Conservation (phyloP, 1,140 invertebrate genomes). For the Magallana ariakensis region DNA sequence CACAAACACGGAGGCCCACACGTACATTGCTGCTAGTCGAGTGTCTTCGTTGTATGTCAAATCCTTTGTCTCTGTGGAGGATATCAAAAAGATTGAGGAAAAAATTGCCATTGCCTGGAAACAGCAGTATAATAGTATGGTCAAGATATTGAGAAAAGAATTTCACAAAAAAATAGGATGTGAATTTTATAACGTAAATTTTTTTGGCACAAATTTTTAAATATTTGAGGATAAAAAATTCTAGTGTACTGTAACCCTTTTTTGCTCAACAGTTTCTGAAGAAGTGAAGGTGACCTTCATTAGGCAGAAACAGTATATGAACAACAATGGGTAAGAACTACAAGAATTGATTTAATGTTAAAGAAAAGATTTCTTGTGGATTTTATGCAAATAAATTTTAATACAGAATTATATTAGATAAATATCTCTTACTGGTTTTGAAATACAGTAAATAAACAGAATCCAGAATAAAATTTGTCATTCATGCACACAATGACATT, state of each 20-base stretch:
- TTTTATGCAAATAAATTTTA: too few relatives aligned
- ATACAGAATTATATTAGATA: too few relatives aligned
- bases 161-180: too few relatives aligned
- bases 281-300: constrained; percentile 44
- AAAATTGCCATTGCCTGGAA: constrained; percentile 1
- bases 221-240: not conserved
- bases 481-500: too few relatives aligned
- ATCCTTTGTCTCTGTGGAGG: constrained; percentile 46
- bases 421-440: too few relatives aligned
- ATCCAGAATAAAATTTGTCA: too few relatives aligned
- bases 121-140: not conserved
- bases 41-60: constrained; percentile 46
- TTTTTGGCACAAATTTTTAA: too few relatives aligned
- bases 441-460: too few relatives aligned
- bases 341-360: not conserved
- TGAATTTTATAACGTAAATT: too few relatives aligned
- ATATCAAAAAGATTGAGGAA: constrained; percentile 42
- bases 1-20: not conserved
- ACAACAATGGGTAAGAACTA: constrained; percentile 41
- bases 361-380: too few relatives aligned
- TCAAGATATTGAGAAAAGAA: not conserved
- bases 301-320: constrained; percentile 46
- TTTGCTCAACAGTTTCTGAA: not conserved
- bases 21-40: not conserved
- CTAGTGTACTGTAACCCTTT: not conserved